Base-by-base conservation (phyloP, 2,888 invertebrate species). In the Byasa hedistus region DNA sequence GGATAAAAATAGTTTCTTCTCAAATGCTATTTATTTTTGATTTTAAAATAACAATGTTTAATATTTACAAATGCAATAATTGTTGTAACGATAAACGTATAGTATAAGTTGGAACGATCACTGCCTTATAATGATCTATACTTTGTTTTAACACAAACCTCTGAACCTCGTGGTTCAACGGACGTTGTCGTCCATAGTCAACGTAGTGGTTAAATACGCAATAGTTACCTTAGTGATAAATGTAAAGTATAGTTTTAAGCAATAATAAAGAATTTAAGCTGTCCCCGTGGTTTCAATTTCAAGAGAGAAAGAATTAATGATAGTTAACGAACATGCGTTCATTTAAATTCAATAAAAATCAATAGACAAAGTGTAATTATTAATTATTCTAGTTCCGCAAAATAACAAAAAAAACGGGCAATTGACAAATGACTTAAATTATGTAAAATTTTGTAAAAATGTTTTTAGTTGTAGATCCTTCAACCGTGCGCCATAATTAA, bases 171-270 rank as follows among this genome's bases (percentile, higher is more conserved):
- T 73, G 72, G 81, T 78, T 81, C 76, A 73, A 74, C 77, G 82
- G 84, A 84, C 83, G 73, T 72, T 56, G 52, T 60, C 55, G 87
- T 86, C 87, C 86, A 85, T 88, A 88, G 88, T 88, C 88, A 88
- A 84, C 80, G 75, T 87, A 86, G 85, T 81, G 76, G 77, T 75
- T 84, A 84, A 82, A 80, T 83, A 73, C 71, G 75, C 78, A 78
- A 77, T 79, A 87, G 87, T 87, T 88, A 88, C 87, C 87, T 79
- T 87, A 85, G 81, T 68, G 71, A 70, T 85, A 83, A 79, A 76
- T 85, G 81, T 85, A 84, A 79, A 83, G 80, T 82, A 44, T 86
- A 86, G 79, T 70, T 75, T 62, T 85, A 87, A 85, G 82, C 72
- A 79, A 75, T 71, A 71, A 81, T 82, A 84, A 80, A 83, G 73